Evolutionary conservation across 92 coral and sea anemone species (phyloP).

Genomic region (Phymanthus crucifer): DNA sequence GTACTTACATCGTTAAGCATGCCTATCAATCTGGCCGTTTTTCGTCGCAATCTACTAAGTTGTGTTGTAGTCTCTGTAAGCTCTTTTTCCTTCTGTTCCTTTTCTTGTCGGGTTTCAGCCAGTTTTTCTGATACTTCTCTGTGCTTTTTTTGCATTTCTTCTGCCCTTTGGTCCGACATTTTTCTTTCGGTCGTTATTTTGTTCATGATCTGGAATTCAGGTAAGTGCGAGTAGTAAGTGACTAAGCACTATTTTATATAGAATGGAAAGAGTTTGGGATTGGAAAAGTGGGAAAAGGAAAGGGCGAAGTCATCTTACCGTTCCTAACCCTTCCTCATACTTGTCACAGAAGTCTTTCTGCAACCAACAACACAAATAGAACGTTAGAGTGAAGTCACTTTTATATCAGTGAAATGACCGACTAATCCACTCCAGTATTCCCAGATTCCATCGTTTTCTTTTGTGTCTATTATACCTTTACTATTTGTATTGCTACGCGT

Average conservation of each 20-base stretch:
- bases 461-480: too few species aligned
- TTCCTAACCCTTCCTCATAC: conserved; percentile 58
- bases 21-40: conserved; percentile 71
- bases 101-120: neutral
- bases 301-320: conserved; percentile 14
- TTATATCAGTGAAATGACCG: too few species aligned
- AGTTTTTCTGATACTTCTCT: conserved; percentile 3
- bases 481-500: too few species aligned
- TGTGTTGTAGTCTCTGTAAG: conserved; percentile 46
- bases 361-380: neutral
- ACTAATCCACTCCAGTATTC: neutral
- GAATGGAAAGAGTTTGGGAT: neutral
- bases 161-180: conserved; percentile 19
- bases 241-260: too few species aligned
- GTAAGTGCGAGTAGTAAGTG: neutral
- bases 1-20: conserved; percentile 76
- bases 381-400: neutral
- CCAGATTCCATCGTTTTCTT: too few species aligned
- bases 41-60: conserved; percentile 65
- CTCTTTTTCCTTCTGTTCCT: conserved; percentile 1
- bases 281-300: neutral
- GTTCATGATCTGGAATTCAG: conserved; percentile 34
- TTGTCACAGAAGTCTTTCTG: conserved; percentile 77
- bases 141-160: conserved; percentile 28
- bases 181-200: conserved; percentile 12